Conservation (phyloP, 2,888 invertebrate species). For the Thymelicus acteon region DNA sequence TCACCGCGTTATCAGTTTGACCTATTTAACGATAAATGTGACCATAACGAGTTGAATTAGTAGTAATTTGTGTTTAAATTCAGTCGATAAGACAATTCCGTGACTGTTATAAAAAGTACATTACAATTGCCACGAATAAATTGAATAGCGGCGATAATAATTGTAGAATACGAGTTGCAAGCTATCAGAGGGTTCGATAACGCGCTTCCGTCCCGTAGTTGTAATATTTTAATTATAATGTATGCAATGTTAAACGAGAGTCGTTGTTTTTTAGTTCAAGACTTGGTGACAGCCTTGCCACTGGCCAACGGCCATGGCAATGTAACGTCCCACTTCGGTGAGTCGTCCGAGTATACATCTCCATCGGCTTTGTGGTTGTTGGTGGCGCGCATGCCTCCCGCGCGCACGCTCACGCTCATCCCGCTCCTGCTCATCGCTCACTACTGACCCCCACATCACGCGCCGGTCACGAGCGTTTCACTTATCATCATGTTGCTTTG, state of each 20-base stretch:
- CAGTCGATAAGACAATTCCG: constrained; percentile 35
- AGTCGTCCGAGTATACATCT: constrained; percentile 78
- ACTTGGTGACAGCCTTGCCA: constrained; percentile 85
- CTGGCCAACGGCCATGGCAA: constrained; percentile 84
- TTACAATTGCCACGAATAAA: constrained; percentile 36
- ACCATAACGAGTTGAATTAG: constrained; percentile 60
- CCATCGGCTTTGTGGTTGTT: constrained; percentile 81
- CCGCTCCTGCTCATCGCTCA: constrained; percentile 57
- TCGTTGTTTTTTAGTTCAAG: constrained; percentile 85
- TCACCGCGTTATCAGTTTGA: constrained; percentile 73
- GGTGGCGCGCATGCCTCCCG: constrained; percentile 75
- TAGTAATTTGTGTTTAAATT: constrained; percentile 41
- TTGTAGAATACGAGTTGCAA: constrained; percentile 34
- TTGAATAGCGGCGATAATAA: constrained; percentile 31
- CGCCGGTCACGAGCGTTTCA: constrained; percentile 16
- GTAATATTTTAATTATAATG: constrained; percentile 58
- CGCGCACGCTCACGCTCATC: constrained; percentile 65
- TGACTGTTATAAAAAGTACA: constrained; percentile 33
- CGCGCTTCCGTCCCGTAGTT: constrained; percentile 41
- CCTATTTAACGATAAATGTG: constrained; percentile 73
- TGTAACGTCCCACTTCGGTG: constrained; percentile 84
- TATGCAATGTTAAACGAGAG: constrained; percentile 81
- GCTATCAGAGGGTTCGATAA: constrained; percentile 43
- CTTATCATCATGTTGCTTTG: constrained; percentile 18
- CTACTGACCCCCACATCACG: constrained; percentile 32